These are phyloP conservation scores for Anguilla rostrata DNA, from an alignment of 2,113 vertebrate species.

Conservation along the genomic window DNA sequence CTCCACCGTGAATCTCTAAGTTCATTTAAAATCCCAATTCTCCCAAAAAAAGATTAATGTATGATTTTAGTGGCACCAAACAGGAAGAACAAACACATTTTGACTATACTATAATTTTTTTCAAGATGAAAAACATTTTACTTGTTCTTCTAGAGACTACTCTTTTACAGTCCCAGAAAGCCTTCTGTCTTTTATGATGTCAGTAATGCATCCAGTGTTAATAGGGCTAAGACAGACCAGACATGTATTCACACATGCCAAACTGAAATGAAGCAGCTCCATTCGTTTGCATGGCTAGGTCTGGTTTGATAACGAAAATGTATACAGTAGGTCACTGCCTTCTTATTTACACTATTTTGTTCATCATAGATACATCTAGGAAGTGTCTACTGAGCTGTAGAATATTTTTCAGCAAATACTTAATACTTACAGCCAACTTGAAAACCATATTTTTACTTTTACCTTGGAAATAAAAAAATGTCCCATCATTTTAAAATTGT, in stretches of 20 bases:
- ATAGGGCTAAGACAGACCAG: not conserved
- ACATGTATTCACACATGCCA: not conserved
- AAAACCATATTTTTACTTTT: no score
- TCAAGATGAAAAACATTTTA: no score
- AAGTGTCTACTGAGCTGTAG: not conserved
- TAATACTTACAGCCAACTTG: no score
- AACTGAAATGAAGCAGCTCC: not conserved
- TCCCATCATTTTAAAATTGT: no score
- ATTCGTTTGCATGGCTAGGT: not conserved
- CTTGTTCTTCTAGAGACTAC: not conserved
- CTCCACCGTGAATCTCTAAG: not conserved
- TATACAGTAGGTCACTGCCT: no score
- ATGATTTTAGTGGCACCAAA: not conserved
- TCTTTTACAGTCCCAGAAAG: not conserved
- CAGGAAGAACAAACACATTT: not conserved
- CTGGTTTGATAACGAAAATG: no score
- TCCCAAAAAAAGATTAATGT: not conserved
- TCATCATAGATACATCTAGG: not conserved
- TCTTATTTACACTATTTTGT: not conserved
- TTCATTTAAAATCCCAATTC: not conserved
- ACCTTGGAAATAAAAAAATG: no score
- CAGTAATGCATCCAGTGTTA: not conserved
- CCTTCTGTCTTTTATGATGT: not conserved
- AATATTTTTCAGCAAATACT: not conserved
- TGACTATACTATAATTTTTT: not conserved